A percentile compares a stretch with the other conserved stretches of the same genome.
phyloP scores from a whole-genome alignment of 2,113 vertebrate species.

The Equus przewalskii region DNA sequence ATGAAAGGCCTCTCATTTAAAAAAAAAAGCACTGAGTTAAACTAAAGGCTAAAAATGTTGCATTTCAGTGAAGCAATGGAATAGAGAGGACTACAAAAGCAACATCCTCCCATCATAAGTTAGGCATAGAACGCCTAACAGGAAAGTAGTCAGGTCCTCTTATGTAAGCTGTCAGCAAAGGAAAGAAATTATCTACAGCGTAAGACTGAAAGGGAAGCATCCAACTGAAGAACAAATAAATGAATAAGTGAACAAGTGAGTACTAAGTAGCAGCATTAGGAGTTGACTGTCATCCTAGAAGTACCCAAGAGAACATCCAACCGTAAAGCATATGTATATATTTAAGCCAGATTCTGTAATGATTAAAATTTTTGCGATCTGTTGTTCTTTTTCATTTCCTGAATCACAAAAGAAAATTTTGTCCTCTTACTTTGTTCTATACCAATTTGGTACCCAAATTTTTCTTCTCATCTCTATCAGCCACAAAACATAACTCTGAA shows the following conservation, averaged over 20 bases:
- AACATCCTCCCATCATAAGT: not conserved
- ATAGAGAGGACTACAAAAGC: not conserved
- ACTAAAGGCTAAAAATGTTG: not conserved
- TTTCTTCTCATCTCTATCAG: not conserved
- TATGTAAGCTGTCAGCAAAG: not conserved
- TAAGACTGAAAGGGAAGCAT: not conserved
- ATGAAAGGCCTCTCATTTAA: not conserved
- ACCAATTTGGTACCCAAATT: not conserved
- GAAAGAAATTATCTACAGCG: not conserved
- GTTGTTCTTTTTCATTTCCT: not conserved
- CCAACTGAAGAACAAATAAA: not conserved
- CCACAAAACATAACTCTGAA: not conserved
- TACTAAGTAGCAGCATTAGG: not conserved
- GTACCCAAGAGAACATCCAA: not conserved
- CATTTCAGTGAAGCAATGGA: not conserved
- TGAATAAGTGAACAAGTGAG: not conserved
- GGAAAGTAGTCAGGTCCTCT: not conserved
- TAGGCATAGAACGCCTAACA: not conserved
- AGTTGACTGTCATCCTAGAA: not conserved
- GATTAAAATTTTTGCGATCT: not conserved
- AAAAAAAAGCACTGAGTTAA: not conserved
- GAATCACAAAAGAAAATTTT: not conserved
- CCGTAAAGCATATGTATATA: not conserved
- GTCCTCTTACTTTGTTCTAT: not conserved
- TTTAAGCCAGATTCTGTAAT: not conserved